Percentiles rank a stretch among this genome's conserved stretches.
These are phyloP conservation scores for Platyscapa corneri DNA, from an alignment of 1,140 invertebrate genomes.

Conservation along the genomic window DNA sequence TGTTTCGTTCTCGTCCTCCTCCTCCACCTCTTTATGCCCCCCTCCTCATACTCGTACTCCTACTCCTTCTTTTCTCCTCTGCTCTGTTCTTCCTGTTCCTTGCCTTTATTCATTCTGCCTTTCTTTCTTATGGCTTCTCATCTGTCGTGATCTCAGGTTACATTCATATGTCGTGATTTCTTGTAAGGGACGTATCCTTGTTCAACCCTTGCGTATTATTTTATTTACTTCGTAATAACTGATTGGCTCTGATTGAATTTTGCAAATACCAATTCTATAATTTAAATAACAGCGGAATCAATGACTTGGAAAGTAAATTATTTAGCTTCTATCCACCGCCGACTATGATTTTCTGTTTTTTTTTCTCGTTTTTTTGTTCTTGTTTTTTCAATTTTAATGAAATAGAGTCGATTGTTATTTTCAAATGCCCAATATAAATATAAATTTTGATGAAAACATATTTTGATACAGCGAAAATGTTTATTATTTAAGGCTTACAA, in stretches of 20 bases:
- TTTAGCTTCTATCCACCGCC: too few relatives aligned
- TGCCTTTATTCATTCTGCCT: conserved; percentile 29
- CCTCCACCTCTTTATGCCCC: conserved; percentile 26
- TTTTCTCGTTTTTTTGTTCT: too few relatives aligned
- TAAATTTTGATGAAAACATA: too few relatives aligned
- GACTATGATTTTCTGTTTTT: too few relatives aligned
- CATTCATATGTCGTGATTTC: conserved; percentile 8
- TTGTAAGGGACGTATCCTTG: not conserved
- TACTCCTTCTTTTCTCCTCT: conserved; percentile 1
- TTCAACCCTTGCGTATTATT: not conserved
- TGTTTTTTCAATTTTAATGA: too few relatives aligned
- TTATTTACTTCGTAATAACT: not conserved
- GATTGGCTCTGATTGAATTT: not conserved
- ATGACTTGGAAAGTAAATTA: too few relatives aligned
- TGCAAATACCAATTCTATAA: not conserved
- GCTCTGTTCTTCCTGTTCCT: not conserved
- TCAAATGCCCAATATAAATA: too few relatives aligned
- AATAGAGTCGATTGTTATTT: too few relatives aligned
- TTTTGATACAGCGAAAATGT: too few relatives aligned
- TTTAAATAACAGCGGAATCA: not conserved
- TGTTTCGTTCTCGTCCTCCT: conserved; percentile 64
- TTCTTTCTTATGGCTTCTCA: conserved; percentile 40
- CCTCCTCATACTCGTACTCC: too few relatives aligned
- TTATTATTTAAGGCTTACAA: too few relatives aligned
- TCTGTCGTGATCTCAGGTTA: conserved; percentile 30